Base-by-base conservation (phyloP, 2,888 invertebrate genomes). In the Heliconius charithonia region DNA sequence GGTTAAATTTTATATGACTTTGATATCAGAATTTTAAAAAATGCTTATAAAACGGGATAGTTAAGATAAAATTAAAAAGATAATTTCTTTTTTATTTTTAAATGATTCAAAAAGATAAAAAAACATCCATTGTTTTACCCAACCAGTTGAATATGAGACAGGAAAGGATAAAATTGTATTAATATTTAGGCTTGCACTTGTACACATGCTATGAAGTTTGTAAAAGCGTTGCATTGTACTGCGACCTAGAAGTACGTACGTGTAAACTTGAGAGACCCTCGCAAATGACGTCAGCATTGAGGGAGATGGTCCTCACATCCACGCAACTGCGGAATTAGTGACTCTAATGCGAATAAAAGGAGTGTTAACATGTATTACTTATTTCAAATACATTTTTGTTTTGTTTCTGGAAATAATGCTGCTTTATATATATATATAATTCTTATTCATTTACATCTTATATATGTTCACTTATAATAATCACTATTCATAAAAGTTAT, bases 201-300 rank as follows among this genome's bases (percentile, higher is more conserved):
- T 41, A n/a, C 67, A 69, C 41, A 45, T 22, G 59, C 56, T 70
- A 73, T 56, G 59, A 72, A 66, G 59, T 66, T 77, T 66, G 59
- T 77, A 72, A 77, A 77, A 73, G 65, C 77, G 72, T 77, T 73
- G 73, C 77, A 73, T 73, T 77, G 66, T 77, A 66, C 66, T 59
- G 56, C 22, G 77, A 77, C 77, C 66, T 77, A 77, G 72, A 73
- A 77, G 77, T 73, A 72, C 59, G 63, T 73, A 72, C 59, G 65
- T 73, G 66, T 77, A 72, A 72, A 72, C 56, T 51, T 66, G 65
- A 72, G 41, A 59, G 77, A 77, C 72, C 72, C 77, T 77, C 77
- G 45, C 37, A 32, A 77, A 72, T 77, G 77, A 77, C 77, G 77
- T 77, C 71, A 77, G 69, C 76, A 51, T 37, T n/a, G 72, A 77